Base-by-base conservation (phyloP, 1,140 invertebrate species). In the Sesamia nonagrioides region DNA sequence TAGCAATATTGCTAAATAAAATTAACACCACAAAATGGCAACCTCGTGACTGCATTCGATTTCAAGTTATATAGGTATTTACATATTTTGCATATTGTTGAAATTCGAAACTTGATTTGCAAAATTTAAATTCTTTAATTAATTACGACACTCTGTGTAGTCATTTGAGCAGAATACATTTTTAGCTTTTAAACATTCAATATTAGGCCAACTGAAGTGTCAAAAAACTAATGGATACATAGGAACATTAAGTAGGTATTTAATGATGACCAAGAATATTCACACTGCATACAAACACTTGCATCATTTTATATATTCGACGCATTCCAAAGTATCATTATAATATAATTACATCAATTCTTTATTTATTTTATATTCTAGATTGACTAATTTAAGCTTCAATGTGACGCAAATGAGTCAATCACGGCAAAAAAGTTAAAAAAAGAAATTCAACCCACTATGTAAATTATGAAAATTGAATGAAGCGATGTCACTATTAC, bases 61-160 rank as follows among this genome's bases (percentile, higher is more conserved):
- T 77, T 71, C 76, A 50, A 35, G 54, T n/a, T 69, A 77, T n/a
- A n/a, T n/a, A n/a, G n/a, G n/a, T n/a, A n/a, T 71, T 50, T 58
- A 78, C 76, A 78, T 78, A 77, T 69, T 77, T 78, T 78, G 54
- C 76, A 78, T 78, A 48, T 37, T 71, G 52, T 71, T 66, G 66
- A 78, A 71, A 71, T 78, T 60, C 63, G 54, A 71, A 78, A 52
- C 66, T 37, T 68, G 50, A 79, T 74, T 74, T 66, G 50, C 60
- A 69, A 79, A 66, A 56, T 48, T 78, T 60, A 60, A 71, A 71
- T 71, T 71, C 68, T 18, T 69, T 69, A 69, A 69, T 69, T 50
- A 71, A 52, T 54, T 71, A 37, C 45, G n/a, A 71, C 48, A 54
- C 15, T 13, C 17, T 54, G 37, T 37, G 68, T 71, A 37, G 63